Evolutionary conservation across 2,797 vertebrate species (phyloP).

Genomic region (Rhabdomys pumilio): DNA sequence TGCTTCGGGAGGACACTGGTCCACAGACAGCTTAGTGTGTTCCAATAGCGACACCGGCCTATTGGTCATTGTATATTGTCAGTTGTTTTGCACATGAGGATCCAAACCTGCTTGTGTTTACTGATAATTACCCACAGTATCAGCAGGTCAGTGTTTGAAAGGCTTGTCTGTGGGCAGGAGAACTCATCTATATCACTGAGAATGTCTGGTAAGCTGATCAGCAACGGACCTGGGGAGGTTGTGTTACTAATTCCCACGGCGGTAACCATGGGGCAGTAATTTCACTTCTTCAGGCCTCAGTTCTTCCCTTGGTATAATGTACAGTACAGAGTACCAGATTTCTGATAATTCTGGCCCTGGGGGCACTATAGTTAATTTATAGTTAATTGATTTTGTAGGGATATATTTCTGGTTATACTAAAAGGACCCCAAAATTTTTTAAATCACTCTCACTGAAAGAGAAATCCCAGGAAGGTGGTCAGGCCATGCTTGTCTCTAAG

Average conservation of each 20-base stretch:
- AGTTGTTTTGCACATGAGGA: constrained; percentile 57
- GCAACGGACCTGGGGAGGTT: constrained; percentile 3
- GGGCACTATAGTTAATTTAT: not conserved
- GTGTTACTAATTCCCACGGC: constrained; percentile 43
- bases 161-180: constrained; percentile 58
- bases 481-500: not conserved
- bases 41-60: not conserved
- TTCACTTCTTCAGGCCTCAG: constrained; percentile 2
- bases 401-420: not conserved
- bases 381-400: constrained; percentile 43
- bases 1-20: constrained; percentile 5
- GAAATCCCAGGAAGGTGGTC: not conserved
- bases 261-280: constrained; percentile 32
- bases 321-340: not conserved
- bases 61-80: not conserved
- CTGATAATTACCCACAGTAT: constrained; percentile 70
- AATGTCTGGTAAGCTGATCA: constrained; percentile 62
- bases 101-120: constrained; percentile 60
- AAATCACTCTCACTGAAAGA: not conserved
- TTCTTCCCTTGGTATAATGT: constrained; percentile 31
- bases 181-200: constrained; percentile 59
- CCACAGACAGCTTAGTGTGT: not conserved
- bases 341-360: constrained; percentile 47
- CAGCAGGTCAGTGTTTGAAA: constrained; percentile 56
- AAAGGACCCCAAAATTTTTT: constrained; percentile 29